Evolutionary conservation across 1,140 invertebrate species (phyloP).

Genomic region (Dryas iulia): DNA sequence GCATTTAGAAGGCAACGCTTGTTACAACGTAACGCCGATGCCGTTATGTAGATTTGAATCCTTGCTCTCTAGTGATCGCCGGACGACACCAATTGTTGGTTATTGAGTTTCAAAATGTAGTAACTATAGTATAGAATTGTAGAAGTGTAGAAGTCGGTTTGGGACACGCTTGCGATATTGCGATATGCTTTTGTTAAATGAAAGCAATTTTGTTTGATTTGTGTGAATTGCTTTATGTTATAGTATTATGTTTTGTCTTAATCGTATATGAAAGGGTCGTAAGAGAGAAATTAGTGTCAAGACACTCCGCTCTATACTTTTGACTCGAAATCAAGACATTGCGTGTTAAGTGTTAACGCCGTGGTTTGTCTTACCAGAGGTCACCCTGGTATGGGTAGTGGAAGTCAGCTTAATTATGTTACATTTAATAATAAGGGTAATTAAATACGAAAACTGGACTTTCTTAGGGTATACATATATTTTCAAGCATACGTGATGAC

Average conservation of each 20-base stretch:
- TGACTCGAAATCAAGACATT: no score
- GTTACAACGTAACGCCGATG: slow-evolving; percentile 27
- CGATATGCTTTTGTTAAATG: neutral
- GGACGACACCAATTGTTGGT: slow-evolving; percentile 36
- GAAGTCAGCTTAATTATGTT: no score
- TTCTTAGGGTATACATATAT: no score
- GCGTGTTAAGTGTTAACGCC: no score
- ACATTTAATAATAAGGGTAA: no score
- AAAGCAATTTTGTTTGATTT: neutral
- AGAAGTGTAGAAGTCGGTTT: neutral
- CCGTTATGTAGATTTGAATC: slow-evolving; percentile 43
- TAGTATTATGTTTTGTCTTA: no score
- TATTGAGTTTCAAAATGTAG: slow-evolving; percentile 10
- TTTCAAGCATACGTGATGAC: no score
- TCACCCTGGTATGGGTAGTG: no score
- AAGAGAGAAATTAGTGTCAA: neutral
- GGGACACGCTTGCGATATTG: neutral
- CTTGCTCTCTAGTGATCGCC: slow-evolving; percentile 36
- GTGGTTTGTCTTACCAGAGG: no score
- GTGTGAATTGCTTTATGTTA: neutral
- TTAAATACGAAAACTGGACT: no score
- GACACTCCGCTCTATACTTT: no score
- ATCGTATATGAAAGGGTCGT: no score
- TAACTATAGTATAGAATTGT: neutral
- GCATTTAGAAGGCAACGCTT: slow-evolving; percentile 21